phyloP scores from a whole-genome alignment of 2,888 invertebrate genomes.

The Parnassius apollo region DNA sequence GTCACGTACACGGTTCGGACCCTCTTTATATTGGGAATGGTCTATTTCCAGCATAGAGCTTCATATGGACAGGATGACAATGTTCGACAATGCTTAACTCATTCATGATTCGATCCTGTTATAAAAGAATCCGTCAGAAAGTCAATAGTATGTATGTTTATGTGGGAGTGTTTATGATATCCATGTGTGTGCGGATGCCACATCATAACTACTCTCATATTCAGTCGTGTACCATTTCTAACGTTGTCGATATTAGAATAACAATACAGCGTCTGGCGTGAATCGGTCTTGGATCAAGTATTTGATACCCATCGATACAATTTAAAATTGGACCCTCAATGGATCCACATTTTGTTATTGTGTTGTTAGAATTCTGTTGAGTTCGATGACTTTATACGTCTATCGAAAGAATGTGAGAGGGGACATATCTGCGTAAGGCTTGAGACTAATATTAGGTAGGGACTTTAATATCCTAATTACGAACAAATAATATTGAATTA shows the following conservation, averaged over 20 bases:
- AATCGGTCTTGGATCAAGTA: conserved; percentile 47
- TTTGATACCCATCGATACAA: conserved; percentile 42
- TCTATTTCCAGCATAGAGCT: too few relatives aligned
- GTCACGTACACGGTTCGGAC: too few relatives aligned
- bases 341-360: conserved; percentile 21
- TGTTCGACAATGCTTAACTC: too few relatives aligned
- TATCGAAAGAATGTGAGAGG: neutral
- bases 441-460: too few relatives aligned
- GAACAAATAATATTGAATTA: too few relatives aligned
- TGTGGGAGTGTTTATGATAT: conserved; percentile 15
- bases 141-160: neutral
- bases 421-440: too few relatives aligned
- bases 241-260: conserved; percentile 6
- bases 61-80: too few relatives aligned
- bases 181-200: conserved; percentile 3
- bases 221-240: conserved; percentile 12
- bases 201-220: conserved; percentile 5
- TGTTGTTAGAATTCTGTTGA: conserved; percentile 8
- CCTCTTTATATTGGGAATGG: too few relatives aligned
- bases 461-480: too few relatives aligned
- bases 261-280: conserved; percentile 36
- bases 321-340: conserved; percentile 42
- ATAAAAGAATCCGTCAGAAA: conserved; percentile 2
- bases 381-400: conserved; percentile 23
- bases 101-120: too few relatives aligned